phyloP scores from a whole-genome alignment of 1,140 invertebrate species.

The Cephus cinctus region DNA sequence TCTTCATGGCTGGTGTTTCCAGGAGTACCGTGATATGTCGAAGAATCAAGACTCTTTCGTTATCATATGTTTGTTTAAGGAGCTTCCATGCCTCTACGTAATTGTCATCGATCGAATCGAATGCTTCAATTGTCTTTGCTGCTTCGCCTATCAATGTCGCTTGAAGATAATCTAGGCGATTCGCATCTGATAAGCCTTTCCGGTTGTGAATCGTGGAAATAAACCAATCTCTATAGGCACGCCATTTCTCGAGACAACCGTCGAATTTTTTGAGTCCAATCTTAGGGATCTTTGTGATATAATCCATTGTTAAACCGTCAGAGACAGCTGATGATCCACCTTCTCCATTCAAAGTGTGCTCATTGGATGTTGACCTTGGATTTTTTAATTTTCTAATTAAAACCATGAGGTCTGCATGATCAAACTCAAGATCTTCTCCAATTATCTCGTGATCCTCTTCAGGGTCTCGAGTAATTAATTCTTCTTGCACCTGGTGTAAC shows the following conservation, averaged over 20 bases:
- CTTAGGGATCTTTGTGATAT: constrained; percentile 5
- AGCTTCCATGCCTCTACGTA: constrained; percentile 8
- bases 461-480: constrained; percentile 1
- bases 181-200: constrained; percentile 3
- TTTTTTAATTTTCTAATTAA: constrained; percentile 10
- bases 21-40: constrained; percentile 1
- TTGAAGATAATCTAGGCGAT: constrained; percentile 7
- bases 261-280: constrained; percentile 12
- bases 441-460: constrained; percentile 1
- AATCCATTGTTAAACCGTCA: background rate
- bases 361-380: background rate
- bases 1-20: background rate
- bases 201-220: constrained; percentile 4
- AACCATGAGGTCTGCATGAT: constrained; percentile 9
- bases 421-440: constrained; percentile 1
- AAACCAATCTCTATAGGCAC: constrained; percentile 13
- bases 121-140: constrained; percentile 3
- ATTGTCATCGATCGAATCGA: constrained; percentile 10
- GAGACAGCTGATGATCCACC: background rate
- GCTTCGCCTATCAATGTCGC: constrained; percentile 11
- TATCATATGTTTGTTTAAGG: constrained; percentile 5
- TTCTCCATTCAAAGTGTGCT: background rate
- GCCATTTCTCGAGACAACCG: constrained; percentile 11
- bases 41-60: background rate
- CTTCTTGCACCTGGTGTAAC: background rate